Percentiles rank a stretch among this genome's conserved stretches.
These are phyloP conservation scores for Labeo rohita DNA, from an alignment of 2,113 vertebrate genomes.

Conservation along the genomic window DNA sequence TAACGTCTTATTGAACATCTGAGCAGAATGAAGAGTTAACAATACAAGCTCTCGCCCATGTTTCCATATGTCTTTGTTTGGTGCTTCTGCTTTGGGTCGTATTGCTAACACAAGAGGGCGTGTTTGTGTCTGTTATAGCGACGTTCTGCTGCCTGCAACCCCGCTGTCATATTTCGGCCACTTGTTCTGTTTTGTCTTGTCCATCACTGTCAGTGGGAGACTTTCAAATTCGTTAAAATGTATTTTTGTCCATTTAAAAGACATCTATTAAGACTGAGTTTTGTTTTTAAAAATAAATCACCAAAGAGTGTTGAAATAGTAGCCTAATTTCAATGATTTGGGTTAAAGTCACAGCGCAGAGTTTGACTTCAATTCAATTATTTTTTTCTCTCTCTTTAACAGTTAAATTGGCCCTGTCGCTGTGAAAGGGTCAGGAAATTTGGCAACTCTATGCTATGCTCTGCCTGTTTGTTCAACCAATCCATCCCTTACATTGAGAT, in stretches of 20 bases:
- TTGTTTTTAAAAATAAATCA: neutral
- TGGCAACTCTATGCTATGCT: conserved; percentile 21
- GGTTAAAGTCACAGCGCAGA: neutral
- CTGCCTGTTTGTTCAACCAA: neutral
- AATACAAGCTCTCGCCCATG: neutral
- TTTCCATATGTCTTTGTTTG: conserved; percentile 48
- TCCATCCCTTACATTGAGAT: conserved; percentile 48
- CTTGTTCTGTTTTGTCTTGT: conserved; percentile 35
- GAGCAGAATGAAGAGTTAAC: neutral
- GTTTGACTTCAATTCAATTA: neutral
- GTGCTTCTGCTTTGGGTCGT: conserved; percentile 32
- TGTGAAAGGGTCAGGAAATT: neutral
- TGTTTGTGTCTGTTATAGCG: conserved; percentile 60
- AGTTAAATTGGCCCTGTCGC: neutral
- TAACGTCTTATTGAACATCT: neutral
- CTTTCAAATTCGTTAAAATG: neutral
- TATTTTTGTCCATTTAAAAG: neutral
- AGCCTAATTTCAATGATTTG: neutral
- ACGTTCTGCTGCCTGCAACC: neutral
- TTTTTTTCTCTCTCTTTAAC: neutral
- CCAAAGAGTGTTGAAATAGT: neutral
- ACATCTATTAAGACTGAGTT: neutral
- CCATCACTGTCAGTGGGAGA: neutral
- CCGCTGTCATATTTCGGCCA: conserved; percentile 42
- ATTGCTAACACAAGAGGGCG: conserved; percentile 74